Evolutionary conservation across 2,113 vertebrate species (phyloP).

Genomic region (Dasypus novemcinctus): DNA sequence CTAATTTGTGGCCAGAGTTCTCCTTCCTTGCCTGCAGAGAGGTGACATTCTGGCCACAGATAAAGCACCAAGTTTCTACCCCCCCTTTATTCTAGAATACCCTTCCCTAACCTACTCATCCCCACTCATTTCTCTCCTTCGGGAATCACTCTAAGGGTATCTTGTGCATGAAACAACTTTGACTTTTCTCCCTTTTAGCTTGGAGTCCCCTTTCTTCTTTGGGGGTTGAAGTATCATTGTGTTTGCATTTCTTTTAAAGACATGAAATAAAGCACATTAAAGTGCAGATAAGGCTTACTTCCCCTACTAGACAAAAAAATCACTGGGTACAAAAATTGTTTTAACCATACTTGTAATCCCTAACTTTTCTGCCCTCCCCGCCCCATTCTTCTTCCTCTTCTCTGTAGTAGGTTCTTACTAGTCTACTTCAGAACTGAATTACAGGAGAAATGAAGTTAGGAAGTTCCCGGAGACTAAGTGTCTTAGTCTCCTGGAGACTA

Average conservation of each 20-base stretch:
- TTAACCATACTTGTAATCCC: neutral
- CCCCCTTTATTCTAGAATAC: neutral
- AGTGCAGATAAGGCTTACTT: neutral
- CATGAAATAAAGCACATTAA: slow-evolving; percentile 27
- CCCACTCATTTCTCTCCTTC: neutral
- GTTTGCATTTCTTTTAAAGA: neutral
- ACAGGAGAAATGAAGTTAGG: neutral
- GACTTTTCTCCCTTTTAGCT: neutral
- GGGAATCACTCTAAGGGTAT: neutral
- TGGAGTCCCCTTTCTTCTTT: neutral
- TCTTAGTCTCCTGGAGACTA: too few relatives aligned
- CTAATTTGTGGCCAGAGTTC: neutral
- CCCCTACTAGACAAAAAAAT: neutral
- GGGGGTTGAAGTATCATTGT: neutral
- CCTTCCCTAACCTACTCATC: neutral
- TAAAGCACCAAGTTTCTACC: neutral
- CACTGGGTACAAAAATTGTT: neutral
- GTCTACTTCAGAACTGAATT: neutral
- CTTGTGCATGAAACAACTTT: too few relatives aligned
- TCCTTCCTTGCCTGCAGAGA: neutral
- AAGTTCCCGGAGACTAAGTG: neutral
- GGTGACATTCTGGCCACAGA: neutral
- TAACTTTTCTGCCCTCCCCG: neutral
- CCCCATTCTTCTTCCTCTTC: neutral
- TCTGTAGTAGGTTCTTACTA: neutral